These are phyloP conservation scores for Brachionus rubens DNA, from an alignment of 1,140 invertebrate species.

Conservation along the genomic window DNA sequence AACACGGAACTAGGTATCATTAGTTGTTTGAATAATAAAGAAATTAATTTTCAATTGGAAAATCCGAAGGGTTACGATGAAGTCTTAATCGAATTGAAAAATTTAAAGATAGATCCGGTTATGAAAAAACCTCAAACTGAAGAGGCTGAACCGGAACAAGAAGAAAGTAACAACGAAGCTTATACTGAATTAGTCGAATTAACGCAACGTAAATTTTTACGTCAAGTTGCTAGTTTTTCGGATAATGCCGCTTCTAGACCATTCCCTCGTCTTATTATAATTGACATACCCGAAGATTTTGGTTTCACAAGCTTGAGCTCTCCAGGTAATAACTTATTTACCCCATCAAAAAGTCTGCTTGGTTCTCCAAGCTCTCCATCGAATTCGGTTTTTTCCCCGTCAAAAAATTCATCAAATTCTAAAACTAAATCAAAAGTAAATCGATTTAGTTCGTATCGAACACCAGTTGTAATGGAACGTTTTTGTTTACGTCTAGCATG, in stretches of 20 bases:
- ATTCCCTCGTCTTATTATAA: constrained; percentile 48
- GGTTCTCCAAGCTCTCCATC: not conserved
- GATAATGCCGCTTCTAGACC: constrained; percentile 23
- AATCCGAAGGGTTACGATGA: constrained; percentile 47
- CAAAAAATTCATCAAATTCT: not conserved
- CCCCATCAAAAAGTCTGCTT: not conserved
- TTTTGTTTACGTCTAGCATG: constrained; percentile 48
- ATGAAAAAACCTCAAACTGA: not conserved
- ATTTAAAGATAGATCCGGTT: not conserved
- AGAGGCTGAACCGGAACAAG: not conserved
- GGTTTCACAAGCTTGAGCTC: not conserved
- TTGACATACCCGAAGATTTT: constrained; percentile 47
- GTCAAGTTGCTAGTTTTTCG: constrained; percentile 46
- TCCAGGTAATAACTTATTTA: not conserved
- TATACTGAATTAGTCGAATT: constrained; percentile 48
- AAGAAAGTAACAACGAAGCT: not conserved
- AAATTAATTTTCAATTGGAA: constrained; percentile 54
- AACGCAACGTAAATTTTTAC: constrained; percentile 49
- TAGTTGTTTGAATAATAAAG: constrained; percentile 51
- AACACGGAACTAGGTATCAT: constrained; percentile 53
- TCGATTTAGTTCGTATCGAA: not conserved
- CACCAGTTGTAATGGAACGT: not conserved
- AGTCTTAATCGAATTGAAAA: not conserved
- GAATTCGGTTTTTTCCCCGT: no score
- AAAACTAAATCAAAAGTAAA: not conserved